These are phyloP conservation scores for Mythimna impura DNA, from an alignment of 2,888 invertebrate genomes.

Conservation along the genomic window DNA sequence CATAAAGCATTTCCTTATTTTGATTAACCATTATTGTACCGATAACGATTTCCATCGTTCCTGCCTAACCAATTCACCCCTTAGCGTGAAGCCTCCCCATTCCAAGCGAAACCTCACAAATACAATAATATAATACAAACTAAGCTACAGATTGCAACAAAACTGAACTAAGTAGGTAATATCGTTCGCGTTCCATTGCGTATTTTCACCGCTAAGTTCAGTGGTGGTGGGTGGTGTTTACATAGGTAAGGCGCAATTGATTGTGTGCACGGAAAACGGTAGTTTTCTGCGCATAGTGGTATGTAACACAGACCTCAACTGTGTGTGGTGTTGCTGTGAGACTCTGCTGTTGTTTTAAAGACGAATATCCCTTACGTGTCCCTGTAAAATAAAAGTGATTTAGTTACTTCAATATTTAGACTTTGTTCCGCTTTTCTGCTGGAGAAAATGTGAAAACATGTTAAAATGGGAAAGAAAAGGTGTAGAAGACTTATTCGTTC, in stretches of 20 bases:
- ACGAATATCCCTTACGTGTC: slow-evolving; percentile 58
- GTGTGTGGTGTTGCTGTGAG: slow-evolving; percentile 44
- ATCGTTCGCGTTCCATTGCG: slow-evolving; percentile 45
- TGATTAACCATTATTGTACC: neutral
- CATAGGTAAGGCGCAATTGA: slow-evolving; percentile 41
- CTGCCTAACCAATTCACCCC: neutral
- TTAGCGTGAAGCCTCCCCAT: slow-evolving; percentile 32
- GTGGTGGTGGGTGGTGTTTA: slow-evolving; percentile 5
- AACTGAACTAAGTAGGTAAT: slow-evolving; percentile 24
- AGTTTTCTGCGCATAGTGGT: slow-evolving; percentile 23
- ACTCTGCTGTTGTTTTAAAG: slow-evolving; percentile 39
- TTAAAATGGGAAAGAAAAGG: no score
- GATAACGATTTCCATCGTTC: slow-evolving; percentile 34
- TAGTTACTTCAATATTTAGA: neutral
- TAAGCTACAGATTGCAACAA: slow-evolving; percentile 44
- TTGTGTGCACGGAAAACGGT: slow-evolving; percentile 34
- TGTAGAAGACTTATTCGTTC: no score
- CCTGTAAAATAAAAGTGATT: slow-evolving; percentile 49
- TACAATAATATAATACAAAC: slow-evolving; percentile 49
- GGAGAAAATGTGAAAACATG: no score
- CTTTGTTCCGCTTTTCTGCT: no score
- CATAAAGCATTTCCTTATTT: neutral
- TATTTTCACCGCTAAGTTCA: slow-evolving; percentile 19
- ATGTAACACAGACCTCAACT: slow-evolving; percentile 43
- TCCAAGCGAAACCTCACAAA: slow-evolving; percentile 42